A percentile compares a stretch with the other conserved stretches of the same genome.
These are phyloP conservation scores for Lagorchestes hirsutus DNA, from an alignment of 2,797 vertebrate genomes.

Conservation along the genomic window DNA sequence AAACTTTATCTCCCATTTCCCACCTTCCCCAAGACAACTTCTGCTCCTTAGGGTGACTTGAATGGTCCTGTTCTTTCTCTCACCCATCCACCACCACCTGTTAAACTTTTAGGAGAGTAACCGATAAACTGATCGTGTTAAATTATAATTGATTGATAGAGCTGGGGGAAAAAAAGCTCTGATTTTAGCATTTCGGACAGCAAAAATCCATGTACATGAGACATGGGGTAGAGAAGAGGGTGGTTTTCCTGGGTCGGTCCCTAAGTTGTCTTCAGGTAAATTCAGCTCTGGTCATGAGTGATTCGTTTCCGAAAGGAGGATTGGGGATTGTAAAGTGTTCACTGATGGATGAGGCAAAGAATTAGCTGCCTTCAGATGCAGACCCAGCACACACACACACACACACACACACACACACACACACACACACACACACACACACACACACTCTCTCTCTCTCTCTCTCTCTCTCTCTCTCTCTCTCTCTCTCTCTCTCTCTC, in stretches of 20 bases:
- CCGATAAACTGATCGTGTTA: slow-evolving; percentile 17
- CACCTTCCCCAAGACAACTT: background rate
- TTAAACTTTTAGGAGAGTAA: slow-evolving; percentile 30
- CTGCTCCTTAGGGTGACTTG: background rate
- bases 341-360: background rate
- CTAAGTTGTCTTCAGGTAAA: background rate
- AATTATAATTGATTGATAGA: slow-evolving; percentile 35
- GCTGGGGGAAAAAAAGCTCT: background rate
- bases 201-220: slow-evolving; percentile 20
- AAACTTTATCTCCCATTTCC: background rate
- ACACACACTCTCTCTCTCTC: no score
- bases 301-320: background rate
- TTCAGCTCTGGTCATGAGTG: background rate
- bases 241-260: background rate
- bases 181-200: background rate
- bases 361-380: background rate
- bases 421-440: background rate
- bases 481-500: no score
- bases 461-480: no score
- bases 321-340: background rate
- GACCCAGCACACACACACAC: no score
- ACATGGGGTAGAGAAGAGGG: background rate
- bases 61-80: background rate
- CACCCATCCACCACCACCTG: background rate
- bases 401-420: no score